These are phyloP conservation scores for Neosilurus hyrtlii DNA, from an alignment of 2,797 vertebrate species.

Conservation along the genomic window DNA sequence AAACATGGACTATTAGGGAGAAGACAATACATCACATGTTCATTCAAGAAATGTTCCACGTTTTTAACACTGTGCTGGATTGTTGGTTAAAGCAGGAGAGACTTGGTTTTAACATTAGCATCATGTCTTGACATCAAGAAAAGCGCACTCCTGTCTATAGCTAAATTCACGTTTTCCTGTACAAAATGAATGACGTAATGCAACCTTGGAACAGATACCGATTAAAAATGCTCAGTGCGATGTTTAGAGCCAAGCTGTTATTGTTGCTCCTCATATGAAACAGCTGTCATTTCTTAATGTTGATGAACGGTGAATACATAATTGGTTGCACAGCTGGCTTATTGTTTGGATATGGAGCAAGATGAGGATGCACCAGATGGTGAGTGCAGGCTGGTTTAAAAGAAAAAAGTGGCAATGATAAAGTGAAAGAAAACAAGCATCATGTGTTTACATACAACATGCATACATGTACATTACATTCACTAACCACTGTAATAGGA, in stretches of 20 bases:
- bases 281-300: constrained; percentile 15
- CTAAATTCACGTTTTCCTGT: background rate
- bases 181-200: background rate
- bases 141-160: background rate
- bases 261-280: background rate
- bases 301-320: background rate
- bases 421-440: background rate
- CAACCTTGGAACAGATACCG: background rate
- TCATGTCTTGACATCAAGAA: background rate
- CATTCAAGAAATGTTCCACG: background rate
- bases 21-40: background rate
- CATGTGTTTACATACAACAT: background rate
- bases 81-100: background rate
- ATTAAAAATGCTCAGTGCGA: background rate
- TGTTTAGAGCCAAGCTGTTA: constrained; percentile 6
- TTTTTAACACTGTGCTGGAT: background rate
- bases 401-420: background rate
- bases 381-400: constrained; percentile 3
- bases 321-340: constrained; percentile 1
- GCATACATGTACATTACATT: background rate
- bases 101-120: background rate
- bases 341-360: background rate
- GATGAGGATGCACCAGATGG: constrained; percentile 13
- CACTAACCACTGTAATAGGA: background rate
- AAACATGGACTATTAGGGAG: background rate